A percentile compares a stretch with the other conserved stretches of the same genome.
These are phyloP conservation scores for Eupithecia centaureata DNA, from an alignment of 2,888 invertebrate species.

Conservation along the genomic window DNA sequence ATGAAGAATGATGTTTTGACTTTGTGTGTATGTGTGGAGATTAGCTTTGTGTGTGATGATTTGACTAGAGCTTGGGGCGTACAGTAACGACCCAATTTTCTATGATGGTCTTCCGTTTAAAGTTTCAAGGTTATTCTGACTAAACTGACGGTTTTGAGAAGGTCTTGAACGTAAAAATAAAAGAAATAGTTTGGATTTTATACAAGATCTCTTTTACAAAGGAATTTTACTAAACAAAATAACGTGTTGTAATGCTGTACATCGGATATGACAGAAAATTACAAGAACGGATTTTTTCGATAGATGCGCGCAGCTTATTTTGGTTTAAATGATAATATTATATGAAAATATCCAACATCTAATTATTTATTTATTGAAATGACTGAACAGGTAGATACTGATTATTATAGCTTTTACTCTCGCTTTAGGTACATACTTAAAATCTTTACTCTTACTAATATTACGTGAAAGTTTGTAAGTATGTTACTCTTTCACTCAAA, in stretches of 20 bases:
- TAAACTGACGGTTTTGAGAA: background rate
- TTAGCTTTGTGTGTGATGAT: conserved; percentile 50
- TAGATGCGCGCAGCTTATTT: background rate
- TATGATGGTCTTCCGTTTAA: conserved; percentile 23
- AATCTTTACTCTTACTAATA: too few relatives aligned
- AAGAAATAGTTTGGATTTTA: background rate
- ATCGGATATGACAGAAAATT: too few relatives aligned
- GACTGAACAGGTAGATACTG: too few relatives aligned
- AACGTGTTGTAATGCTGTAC: background rate
- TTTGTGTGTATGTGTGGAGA: conserved; percentile 47
- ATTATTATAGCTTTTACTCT: too few relatives aligned
- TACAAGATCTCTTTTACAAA: background rate
- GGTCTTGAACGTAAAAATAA: background rate
- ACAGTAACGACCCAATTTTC: conserved; percentile 41
- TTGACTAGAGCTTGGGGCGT: conserved; percentile 28
- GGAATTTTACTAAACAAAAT: background rate
- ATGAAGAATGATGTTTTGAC: conserved; percentile 76
- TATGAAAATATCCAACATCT: background rate
- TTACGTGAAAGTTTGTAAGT: too few relatives aligned
- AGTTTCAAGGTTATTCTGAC: conserved; percentile 14
- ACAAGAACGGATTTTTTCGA: too few relatives aligned
- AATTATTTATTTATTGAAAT: background rate
- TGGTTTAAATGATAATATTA: background rate
- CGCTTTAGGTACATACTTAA: too few relatives aligned
- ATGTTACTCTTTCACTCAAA: too few relatives aligned